phyloP scores from a whole-genome alignment of 2,113 vertebrate genomes.

The Candoia aspera region DNA sequence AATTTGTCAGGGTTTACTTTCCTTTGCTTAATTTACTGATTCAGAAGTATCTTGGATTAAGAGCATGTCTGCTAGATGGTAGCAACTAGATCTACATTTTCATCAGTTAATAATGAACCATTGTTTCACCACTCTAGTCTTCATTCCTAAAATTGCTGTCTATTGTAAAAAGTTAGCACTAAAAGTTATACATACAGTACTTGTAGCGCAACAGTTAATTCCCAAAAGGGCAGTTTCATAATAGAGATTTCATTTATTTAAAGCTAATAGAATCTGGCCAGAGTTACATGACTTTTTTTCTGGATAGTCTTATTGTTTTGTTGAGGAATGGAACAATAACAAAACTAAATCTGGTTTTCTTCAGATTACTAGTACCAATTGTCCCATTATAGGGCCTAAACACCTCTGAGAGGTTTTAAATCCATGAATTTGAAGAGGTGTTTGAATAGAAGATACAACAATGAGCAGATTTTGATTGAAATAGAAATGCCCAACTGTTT shows the following conservation, averaged over 20 bases:
- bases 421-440: neutral
- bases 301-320: neutral
- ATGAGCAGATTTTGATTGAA: neutral
- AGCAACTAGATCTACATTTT: neutral
- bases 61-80: neutral
- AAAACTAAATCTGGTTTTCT: constrained; percentile 10
- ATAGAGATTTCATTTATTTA: neutral
- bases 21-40: neutral
- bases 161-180: neutral
- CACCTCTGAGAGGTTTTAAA: neutral
- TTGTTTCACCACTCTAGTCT: neutral
- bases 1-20: neutral
- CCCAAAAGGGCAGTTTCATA: neutral
- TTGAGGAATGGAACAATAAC: neutral
- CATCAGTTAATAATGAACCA: neutral
- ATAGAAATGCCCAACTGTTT: neutral
- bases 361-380: neutral
- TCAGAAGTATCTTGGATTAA: neutral
- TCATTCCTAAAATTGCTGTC: neutral
- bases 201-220: neutral
- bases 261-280: neutral
- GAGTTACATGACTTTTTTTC: neutral
- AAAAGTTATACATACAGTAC: neutral
- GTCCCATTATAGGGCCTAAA: neutral
- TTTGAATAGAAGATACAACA: neutral